Base-by-base conservation (phyloP, 1,140 invertebrate species). In the Argopecten irradians region DNA sequence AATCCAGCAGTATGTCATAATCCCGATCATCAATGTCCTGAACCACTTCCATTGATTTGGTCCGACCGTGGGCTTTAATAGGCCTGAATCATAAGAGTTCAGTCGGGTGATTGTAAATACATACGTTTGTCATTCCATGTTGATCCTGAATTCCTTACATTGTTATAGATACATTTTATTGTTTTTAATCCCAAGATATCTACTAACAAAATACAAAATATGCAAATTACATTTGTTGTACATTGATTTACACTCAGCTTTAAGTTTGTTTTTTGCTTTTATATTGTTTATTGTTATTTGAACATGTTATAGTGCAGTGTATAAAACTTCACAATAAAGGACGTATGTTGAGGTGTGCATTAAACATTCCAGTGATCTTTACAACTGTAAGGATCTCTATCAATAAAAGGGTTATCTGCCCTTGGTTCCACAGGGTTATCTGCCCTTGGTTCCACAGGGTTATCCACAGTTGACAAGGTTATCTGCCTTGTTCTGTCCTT, bases 281-380 rank as follows among this genome's bases (percentile, higher is more conserved):
- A 46, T 19, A 55, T 28, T 71, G 55, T 71, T 16, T 2, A 28
- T 28, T 71, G 55, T 71, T 71, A n/a, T 71, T 71, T 5, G 55
- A 71, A 71, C 55, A 5, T 71, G 55, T 71, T 71, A 71, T 28
- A 71, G 55, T 71, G 55, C 55, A 71, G 55, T 71, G n/a, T 71
- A 71, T n/a, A 28, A 2, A 28, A 7, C 55, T 71, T 71, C n/a
- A 71, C 55, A 71, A 16, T 28, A 11, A 71, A 28, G 55, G n/a
- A 71, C 8, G 55, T 0, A 1, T 11, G 9, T 5, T 28, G n/a
- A n/a, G 14, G 55, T 28, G 55, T 71, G 5, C 2, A 28, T 71
- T 39, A 39, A 39, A 71, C 55, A 71, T 71, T 71, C 55, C 55
- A 71, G 55, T n/a, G 55, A 71, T 5, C 55, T 71, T 2, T 46